These are phyloP conservation scores for Ectropis grisescens DNA, from an alignment of 1,140 invertebrate genomes.

Conservation along the genomic window DNA sequence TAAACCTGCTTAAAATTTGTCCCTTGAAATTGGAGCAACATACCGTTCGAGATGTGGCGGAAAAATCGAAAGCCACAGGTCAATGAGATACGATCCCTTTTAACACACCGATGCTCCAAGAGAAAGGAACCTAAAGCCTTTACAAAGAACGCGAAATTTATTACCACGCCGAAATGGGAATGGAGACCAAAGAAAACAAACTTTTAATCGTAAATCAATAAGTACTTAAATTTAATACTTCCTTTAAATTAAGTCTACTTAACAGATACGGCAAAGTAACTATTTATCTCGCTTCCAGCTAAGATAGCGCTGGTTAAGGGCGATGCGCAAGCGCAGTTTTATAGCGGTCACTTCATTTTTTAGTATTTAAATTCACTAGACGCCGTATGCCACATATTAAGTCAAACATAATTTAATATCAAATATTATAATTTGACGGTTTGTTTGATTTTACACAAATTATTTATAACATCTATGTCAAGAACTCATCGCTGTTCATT, in stretches of 20 bases:
- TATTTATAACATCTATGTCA: no score
- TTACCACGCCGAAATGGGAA: conserved; percentile 12
- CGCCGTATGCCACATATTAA: conserved; percentile 1
- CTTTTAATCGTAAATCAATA: conserved; percentile 12
- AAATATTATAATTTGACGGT: no score
- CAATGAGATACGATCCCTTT: conserved; percentile 27
- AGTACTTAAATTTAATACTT: conserved; percentile 18
- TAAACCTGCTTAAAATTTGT: no score
- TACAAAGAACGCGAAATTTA: conserved; percentile 18
- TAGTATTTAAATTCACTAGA: conserved; percentile 13
- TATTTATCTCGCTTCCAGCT: no score
- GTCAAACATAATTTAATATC: no score
- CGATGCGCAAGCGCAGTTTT: no score
- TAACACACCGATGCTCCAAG: conserved; percentile 17
- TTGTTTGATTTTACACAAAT: no score
- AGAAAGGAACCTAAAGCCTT: conserved; percentile 25
- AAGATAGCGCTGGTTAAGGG: no score
- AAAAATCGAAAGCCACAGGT: conserved; percentile 22
- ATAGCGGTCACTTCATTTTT: conserved; percentile 7
- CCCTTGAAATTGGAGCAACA: conserved; percentile 12
- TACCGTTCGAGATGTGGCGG: conserved; percentile 3
- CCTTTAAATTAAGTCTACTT: conserved; percentile 10
- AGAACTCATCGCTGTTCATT: no score
- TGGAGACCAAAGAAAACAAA: conserved; percentile 9
- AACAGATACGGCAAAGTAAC: conserved; percentile 5